A percentile compares a stretch with the other conserved stretches of the same genome.
phyloP scores from a whole-genome alignment of 1,140 invertebrate genomes.

The Hyles euphorbiae region DNA sequence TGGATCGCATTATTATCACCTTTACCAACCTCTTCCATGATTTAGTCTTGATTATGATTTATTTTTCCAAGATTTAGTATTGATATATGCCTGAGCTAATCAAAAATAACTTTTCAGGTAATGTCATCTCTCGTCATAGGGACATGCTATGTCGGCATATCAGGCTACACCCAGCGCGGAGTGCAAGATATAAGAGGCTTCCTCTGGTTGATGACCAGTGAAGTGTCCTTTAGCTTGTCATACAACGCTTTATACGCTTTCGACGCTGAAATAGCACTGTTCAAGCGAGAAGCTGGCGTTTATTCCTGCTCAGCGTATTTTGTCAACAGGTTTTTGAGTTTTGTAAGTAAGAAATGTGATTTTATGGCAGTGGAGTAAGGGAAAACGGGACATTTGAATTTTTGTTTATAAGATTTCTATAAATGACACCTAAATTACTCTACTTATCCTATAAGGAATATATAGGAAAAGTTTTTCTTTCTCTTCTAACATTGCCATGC shows the following conservation, averaged over 20 bases:
- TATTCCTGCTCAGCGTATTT: conserved; percentile 55
- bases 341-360: conserved; percentile 34
- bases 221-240: conserved; percentile 49
- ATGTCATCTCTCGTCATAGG: conserved; percentile 48
- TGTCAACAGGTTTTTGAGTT: conserved; percentile 42
- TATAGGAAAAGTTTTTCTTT: too few species aligned
- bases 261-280: conserved; percentile 47
- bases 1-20: too few species aligned
- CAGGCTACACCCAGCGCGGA: conserved; percentile 53
- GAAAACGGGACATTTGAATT: too few species aligned
- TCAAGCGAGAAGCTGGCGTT: conserved; percentile 54
- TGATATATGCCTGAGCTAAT: background rate
- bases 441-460: too few species aligned
- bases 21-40: too few species aligned
- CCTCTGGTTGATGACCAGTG: conserved; percentile 60
- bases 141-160: conserved; percentile 45
- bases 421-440: too few species aligned
- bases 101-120: conserved; percentile 32
- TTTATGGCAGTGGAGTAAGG: too few species aligned
- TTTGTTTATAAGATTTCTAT: too few species aligned
- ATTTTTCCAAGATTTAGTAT: too few species aligned
- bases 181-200: conserved; percentile 55
- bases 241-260: conserved; percentile 55
- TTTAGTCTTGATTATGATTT: too few species aligned
- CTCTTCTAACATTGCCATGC: too few species aligned